Evolutionary conservation across 2,113 vertebrate genomes (phyloP).

Genomic region (Mirounga angustirostris): DNA sequence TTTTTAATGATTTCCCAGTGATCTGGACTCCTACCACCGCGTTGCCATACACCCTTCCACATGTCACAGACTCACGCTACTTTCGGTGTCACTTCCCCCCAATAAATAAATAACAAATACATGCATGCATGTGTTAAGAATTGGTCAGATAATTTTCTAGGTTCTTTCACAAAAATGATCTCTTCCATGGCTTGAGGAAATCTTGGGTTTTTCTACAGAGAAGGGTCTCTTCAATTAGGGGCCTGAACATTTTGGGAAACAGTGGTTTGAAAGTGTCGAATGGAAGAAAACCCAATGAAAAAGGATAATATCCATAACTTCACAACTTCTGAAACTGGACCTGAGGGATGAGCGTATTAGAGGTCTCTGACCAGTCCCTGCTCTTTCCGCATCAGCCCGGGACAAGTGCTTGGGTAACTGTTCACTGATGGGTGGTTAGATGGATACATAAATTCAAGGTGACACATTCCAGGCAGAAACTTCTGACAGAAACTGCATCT

Average conservation of each 20-base stretch:
- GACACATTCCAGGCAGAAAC: not conserved
- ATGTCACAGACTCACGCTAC: not conserved
- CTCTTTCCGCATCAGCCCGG: not conserved
- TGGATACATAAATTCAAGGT: not conserved
- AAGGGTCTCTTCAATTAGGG: not conserved
- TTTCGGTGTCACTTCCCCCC: not conserved
- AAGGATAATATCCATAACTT: not conserved
- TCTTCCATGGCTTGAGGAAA: not conserved
- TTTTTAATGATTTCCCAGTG: not conserved
- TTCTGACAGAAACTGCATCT: not conserved
- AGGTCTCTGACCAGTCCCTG: not conserved
- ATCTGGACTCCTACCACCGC: not conserved
- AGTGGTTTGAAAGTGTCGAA: not conserved
- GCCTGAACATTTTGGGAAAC: not conserved
- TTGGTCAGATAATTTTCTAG: not conserved
- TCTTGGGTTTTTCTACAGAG: not conserved
- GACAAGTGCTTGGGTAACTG: not conserved
- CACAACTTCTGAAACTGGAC: not conserved
- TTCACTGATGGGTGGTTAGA: not conserved
- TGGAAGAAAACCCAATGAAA: not conserved
- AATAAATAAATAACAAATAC: not conserved
- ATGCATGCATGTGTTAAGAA: not conserved
- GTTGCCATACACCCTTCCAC: not conserved
- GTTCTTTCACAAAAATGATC: not conserved
- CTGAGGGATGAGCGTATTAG: rapidly evolving